Evolutionary conservation across 1,140 invertebrate species (phyloP), one percentile per base, ranked within the genome.

Genomic region (Drosophila biarmipes): DNA sequence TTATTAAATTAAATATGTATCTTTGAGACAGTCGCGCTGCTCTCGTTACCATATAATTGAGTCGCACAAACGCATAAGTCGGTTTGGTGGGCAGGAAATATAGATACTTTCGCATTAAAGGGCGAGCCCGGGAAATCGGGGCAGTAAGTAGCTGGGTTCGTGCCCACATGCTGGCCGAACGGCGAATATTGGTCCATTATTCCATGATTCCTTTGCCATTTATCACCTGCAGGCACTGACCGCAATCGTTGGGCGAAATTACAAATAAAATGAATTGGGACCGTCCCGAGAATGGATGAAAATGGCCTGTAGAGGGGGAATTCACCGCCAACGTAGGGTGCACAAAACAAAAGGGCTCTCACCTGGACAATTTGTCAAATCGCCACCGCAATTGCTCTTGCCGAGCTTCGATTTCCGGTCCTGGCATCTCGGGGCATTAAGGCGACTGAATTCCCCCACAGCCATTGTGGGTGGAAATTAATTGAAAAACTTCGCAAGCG

Each of bases 1-100:
- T 87, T 87, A 87, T 89, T 89, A 87, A 87, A 87, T 87, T 87
- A 89, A 87, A 89, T 87, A 78, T 89, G 61, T 78, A 55, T 80
- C 63, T 52, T 45, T 31, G 61, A 55, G 46, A 38, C 43, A 14
- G 19, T 29, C 48, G 19, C 11, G n/a, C 19, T 11, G 53, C 55
- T 40, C 58, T 76, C 63, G 72, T 51, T 57, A 45, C 48, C 68
- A 77, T 61, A 46, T 71, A 74, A 81, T 81, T 81, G 66, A 68
- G 53, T 62, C 46, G 12, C 45, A 17, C 21, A 52, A 24, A 27
- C 42, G 31, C 38, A 40, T 34, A 43, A 35, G 17, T 21, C 35
- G 40, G 63, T 12, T 27, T 58, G 11, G 27, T 15, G 19, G 8
- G 17, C 11, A 24, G 37, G 24, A 74, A 35, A 31, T 38, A 19